A percentile compares a stretch with the other conserved stretches of the same genome.
Evolutionary conservation across 2,888 invertebrate genomes (phyloP).

Genomic region (Harpalus rubripes): DNA sequence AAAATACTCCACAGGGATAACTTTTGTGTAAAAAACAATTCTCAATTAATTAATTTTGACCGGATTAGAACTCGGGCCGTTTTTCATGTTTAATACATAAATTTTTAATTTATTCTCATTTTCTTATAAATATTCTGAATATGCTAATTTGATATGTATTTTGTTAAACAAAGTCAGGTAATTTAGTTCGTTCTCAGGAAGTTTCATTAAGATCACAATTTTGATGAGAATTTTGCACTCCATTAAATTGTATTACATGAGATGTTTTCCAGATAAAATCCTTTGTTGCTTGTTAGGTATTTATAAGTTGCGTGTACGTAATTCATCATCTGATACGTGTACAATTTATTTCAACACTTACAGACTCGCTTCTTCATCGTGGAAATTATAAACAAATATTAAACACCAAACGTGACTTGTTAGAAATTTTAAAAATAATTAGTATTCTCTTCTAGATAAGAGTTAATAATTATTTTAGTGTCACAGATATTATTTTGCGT

Average conservation of each 20-base stretch:
- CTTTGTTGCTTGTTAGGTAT: slow-evolving; percentile 33
- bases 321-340: slow-evolving; percentile 40
- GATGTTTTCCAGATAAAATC: slow-evolving; percentile 43
- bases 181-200: slow-evolving; percentile 44
- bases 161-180: slow-evolving; percentile 21
- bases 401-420: not conserved
- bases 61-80: too few relatives aligned
- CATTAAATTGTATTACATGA: slow-evolving; percentile 43
- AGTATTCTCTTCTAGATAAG: not conserved
- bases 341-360: slow-evolving; percentile 43
- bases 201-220: slow-evolving; percentile 58
- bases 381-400: slow-evolving; percentile 12
- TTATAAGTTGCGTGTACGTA: slow-evolving; percentile 45
- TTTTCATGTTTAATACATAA: not conserved
- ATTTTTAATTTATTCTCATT: not conserved
- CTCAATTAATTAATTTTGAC: too few relatives aligned
- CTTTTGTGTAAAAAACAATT: too few relatives aligned
- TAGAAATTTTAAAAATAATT: not conserved
- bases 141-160: slow-evolving; percentile 9
- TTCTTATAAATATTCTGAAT: not conserved
- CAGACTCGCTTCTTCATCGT: slow-evolving; percentile 13
- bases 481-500: too few relatives aligned
- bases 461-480: not conserved
- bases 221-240: slow-evolving; percentile 40
- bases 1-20: too few relatives aligned